A percentile compares a stretch with the other conserved stretches of the same genome.
phyloP scores from a whole-genome alignment of 2,113 vertebrate species.

The Vidua chalybeata region DNA sequence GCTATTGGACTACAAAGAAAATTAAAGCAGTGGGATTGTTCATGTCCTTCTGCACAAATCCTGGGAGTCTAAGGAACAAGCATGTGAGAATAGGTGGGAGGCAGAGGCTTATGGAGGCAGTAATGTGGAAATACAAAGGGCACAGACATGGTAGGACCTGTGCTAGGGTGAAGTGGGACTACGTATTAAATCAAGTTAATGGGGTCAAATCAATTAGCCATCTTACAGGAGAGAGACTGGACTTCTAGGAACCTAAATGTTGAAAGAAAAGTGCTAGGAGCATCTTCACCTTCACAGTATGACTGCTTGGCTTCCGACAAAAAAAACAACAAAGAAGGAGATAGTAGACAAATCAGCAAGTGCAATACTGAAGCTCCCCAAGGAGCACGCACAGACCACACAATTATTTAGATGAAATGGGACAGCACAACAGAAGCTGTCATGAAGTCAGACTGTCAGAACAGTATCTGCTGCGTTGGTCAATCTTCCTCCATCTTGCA shows the following conservation, averaged over 20 bases:
- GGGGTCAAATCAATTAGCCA: not conserved
- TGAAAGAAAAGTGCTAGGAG: not conserved
- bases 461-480: accelerated
- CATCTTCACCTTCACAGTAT: not conserved
- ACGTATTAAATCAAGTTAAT: not conserved
- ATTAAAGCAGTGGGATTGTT: not conserved
- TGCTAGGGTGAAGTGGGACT: not conserved
- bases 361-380: not conserved
- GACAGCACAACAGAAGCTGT: not conserved
- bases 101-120: not conserved
- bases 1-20: not conserved
- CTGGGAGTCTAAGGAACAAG: not conserved
- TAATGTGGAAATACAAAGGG: not conserved
- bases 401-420: not conserved
- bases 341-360: not conserved
- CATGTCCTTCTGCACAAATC: not conserved
- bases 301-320: not conserved
- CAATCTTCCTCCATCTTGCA: accelerated
- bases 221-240: not conserved
- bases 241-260: not conserved
- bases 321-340: not conserved
- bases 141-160: not conserved
- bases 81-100: not conserved
- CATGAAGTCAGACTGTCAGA: not conserved
- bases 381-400: not conserved